Base-by-base conservation (phyloP, 2,113 vertebrate species). In the Eretmochelys imbricata region DNA sequence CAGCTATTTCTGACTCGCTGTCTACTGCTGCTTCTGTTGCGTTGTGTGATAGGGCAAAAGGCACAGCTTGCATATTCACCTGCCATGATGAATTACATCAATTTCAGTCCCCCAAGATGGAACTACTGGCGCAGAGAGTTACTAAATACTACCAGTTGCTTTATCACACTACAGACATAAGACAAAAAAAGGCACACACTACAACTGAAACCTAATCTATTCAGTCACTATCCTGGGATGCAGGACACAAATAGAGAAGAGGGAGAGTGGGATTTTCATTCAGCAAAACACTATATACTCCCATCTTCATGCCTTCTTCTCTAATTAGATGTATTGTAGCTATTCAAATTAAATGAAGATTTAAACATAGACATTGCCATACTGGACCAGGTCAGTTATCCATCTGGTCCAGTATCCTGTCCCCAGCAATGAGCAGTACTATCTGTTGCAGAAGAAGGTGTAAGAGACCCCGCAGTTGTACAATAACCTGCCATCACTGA, bases 71-170 rank as follows among this genome's bases (percentile, higher is more conserved):
- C 96, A 94, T 97, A 97, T 97, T 97, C 96, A 96, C 96, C 95
- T 96, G 97, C 95, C 96, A 81, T 97, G 96, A 96, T 93, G 90
- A 96, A 96, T 97, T 96, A 97, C 93, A 97, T 97, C 97, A 96
- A 89, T 97, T 97, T 96, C 92, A 91, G 59, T 97, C 96, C 96
- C 95, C 96, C 84, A 95, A 88, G 95, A 97, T 0, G 2, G 85
- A 96, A 86, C 75, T 96, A 95, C 93, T 92, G 96, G 89, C 92
- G 91, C 97, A 95, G 92, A 95, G 92, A 97, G 81, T n/a, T 82
- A 89, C 94, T 93, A 93, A 97, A 95, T 91, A 82, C 93, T 93
- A 96, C 96, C 89, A 96, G 95, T 97, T 97, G 95, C 96, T 95
- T 95, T 96, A 85, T 80, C 90, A 89, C 92, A 80, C 83, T 84